Percentiles rank a stretch among this genome's conserved stretches.
These are phyloP conservation scores for Lichenostomus cassidix DNA, from an alignment of 2,113 vertebrate genomes.

Conservation along the genomic window DNA sequence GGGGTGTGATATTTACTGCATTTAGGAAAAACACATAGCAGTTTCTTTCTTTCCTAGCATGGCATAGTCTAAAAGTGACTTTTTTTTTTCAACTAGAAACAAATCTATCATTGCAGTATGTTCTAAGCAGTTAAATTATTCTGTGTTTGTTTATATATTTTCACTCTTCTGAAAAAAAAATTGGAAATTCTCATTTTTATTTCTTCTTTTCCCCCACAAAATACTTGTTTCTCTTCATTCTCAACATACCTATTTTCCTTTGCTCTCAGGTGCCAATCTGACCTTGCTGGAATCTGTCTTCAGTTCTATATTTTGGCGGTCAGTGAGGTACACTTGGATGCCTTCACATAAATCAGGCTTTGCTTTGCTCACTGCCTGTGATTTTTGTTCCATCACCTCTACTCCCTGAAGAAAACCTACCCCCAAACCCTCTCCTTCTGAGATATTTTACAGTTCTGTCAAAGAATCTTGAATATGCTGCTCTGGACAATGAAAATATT, in stretches of 20 bases:
- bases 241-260: background rate
- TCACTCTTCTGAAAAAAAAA: background rate
- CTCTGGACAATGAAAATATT: background rate
- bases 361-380: background rate
- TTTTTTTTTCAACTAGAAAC: background rate
- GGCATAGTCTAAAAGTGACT: background rate
- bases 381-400: background rate
- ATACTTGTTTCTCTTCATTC: background rate
- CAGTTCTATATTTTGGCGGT: background rate
- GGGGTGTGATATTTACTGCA: conserved; percentile 3
- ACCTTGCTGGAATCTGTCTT: background rate
- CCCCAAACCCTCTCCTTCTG: background rate
- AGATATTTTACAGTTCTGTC: background rate
- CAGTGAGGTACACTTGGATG: background rate
- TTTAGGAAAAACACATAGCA: background rate
- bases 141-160: background rate
- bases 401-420: background rate
- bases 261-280: background rate
- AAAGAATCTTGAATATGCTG: background rate
- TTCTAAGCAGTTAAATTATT: background rate
- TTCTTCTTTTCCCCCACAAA: background rate
- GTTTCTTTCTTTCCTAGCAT: background rate
- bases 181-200: background rate
- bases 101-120: background rate
- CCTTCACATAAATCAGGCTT: background rate